Percentiles rank a stretch among this genome's conserved stretches.
Conservation (phyloP, 2,113 vertebrate genomes). For the Dinomys branickii region DNA sequence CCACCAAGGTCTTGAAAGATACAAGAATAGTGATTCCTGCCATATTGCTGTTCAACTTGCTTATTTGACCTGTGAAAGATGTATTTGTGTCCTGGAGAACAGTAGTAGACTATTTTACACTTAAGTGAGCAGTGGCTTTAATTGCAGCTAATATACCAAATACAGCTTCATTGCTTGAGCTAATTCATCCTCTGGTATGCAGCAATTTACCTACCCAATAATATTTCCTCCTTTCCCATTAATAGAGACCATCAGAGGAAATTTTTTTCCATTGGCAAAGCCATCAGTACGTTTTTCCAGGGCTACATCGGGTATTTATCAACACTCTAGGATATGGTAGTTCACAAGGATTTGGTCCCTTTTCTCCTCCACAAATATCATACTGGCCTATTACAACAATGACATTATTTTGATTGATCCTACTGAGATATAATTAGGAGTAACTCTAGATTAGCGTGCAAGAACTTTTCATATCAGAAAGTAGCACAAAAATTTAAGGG, state of each 20-base stretch:
- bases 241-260: background rate
- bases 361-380: background rate
- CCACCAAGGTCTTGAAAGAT: background rate
- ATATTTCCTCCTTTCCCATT: background rate
- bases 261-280: background rate
- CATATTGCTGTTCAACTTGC: background rate
- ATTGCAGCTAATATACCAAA: background rate
- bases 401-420: background rate
- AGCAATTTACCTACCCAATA: background rate
- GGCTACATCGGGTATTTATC: background rate
- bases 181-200: background rate
- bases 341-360: background rate
- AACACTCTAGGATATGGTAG: background rate
- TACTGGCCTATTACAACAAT: background rate
- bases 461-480: background rate
- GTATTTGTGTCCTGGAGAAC: background rate
- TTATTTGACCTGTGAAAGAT: too few relatives aligned
- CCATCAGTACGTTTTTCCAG: background rate
- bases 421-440: background rate
- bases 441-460: background rate
- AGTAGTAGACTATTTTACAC: background rate
- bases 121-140: background rate
- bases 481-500: background rate
- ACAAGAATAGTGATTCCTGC: background rate
- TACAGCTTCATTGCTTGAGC: background rate